These are phyloP conservation scores for Hippocampus barbouri DNA, from an alignment of 2,113 vertebrate genomes.

Conservation along the genomic window DNA sequence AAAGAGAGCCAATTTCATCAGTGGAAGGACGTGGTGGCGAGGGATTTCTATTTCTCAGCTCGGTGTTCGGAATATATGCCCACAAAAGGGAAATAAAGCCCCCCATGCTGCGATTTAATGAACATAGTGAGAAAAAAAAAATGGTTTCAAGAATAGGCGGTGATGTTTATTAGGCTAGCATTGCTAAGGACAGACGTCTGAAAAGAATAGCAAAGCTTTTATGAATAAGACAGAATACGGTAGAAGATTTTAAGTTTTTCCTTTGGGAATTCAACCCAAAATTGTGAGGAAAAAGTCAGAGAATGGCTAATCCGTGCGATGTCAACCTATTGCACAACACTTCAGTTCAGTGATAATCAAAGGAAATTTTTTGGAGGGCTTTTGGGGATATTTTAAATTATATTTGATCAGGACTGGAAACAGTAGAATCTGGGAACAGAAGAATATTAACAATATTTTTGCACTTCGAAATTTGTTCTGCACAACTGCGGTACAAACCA, in stretches of 20 bases:
- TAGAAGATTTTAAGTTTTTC: not conserved
- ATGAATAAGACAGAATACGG: not conserved
- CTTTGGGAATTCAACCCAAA: not conserved
- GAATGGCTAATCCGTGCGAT: not conserved
- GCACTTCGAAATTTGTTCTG: too few species aligned
- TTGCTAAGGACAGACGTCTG: not conserved
- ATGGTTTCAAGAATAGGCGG: constrained; percentile 25
- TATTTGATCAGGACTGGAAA: not conserved
- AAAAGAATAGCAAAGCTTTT: not conserved
- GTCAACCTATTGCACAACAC: not conserved
- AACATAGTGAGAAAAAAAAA: constrained; percentile 16
- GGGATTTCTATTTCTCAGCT: constrained; percentile 34
- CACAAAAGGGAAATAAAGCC: constrained; percentile 22
- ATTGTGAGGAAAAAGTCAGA: not conserved
- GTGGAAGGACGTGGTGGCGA: constrained; percentile 40
- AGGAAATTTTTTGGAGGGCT: not conserved
- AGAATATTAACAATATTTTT: too few species aligned
- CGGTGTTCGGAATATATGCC: constrained; percentile 50
- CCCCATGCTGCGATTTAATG: constrained; percentile 35
- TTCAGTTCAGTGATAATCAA: not conserved
- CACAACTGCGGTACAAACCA: too few species aligned
- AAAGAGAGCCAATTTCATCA: constrained; percentile 65
- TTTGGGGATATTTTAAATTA: not conserved
- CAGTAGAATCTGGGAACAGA: not conserved
- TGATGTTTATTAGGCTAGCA: constrained; percentile 10